Evolutionary conservation across 92 coral and sea anemone species (phyloP).

Genomic region (Parazoanthus darwini): DNA sequence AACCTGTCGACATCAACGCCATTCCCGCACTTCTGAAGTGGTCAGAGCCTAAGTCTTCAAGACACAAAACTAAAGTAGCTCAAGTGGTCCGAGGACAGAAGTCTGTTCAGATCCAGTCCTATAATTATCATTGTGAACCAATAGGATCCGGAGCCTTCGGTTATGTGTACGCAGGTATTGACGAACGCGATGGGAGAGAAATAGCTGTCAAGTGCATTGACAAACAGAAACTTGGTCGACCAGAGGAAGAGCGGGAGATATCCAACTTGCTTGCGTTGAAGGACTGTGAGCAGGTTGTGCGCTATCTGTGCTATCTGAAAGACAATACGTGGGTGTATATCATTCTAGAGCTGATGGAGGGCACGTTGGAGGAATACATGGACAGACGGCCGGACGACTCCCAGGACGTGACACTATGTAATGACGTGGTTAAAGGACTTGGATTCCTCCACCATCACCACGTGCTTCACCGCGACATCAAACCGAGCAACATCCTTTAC

Average conservation of each 20-base stretch:
- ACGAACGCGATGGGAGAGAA: constrained; percentile 59
- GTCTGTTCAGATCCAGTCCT: constrained; percentile 11
- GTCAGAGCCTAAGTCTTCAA: constrained; percentile 27
- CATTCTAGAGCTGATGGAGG: constrained; percentile 69
- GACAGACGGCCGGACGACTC: constrained; percentile 25
- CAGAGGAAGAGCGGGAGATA: constrained; percentile 54
- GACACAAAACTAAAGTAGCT: constrained; percentile 30
- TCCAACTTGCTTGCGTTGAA: constrained; percentile 41
- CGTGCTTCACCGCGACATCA: constrained; percentile 65
- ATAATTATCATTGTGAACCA: constrained; percentile 43
- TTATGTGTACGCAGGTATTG: constrained; percentile 52
- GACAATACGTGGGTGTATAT: constrained; percentile 47
- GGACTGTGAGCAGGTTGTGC: constrained; percentile 59
- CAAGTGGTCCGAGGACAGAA: constrained; percentile 56
- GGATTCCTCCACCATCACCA: constrained; percentile 39
- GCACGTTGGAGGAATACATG: constrained; percentile 55
- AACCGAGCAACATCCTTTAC: constrained; percentile 69
- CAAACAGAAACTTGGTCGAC: constrained; percentile 43
- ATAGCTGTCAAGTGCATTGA: constrained; percentile 59
- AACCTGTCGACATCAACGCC: constrained; percentile 30
- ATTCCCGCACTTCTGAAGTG: constrained; percentile 34
- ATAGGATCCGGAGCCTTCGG: constrained; percentile 59
- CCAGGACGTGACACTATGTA: constrained; percentile 20
- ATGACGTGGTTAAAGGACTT: constrained; percentile 40
- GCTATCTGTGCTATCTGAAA: constrained; percentile 35